phyloP scores from a whole-genome alignment of 2,113 vertebrate genomes.

The Seriola rivoliana region DNA sequence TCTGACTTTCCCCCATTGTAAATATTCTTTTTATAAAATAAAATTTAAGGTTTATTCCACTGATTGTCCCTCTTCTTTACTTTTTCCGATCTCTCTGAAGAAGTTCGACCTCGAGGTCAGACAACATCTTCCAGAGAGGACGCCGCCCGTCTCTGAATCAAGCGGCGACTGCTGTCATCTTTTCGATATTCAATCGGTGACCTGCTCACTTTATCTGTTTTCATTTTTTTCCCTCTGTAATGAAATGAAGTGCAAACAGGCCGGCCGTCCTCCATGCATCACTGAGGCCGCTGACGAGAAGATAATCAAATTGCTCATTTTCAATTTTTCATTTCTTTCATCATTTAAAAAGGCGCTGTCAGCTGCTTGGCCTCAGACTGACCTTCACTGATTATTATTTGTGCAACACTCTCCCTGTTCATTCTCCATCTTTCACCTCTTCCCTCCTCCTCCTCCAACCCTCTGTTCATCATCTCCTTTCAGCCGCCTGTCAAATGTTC shows the following conservation, averaged over 20 bases:
- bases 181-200: conserved; percentile 40
- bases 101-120: conserved; percentile 1
- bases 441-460: conserved; percentile 27
- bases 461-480: conserved; percentile 25
- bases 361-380: conserved; percentile 48
- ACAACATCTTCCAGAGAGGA: conserved; percentile 24
- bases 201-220: conserved; percentile 19
- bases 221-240: conserved; percentile 24
- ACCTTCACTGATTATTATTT: conserved; percentile 59
- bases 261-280: conserved; percentile 47
- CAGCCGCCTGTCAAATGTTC: conserved; percentile 34
- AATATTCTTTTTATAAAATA: too few species aligned
- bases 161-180: conserved; percentile 22
- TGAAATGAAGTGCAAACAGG: conserved; percentile 52
- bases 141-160: neutral
- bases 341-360: conserved; percentile 64
- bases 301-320: conserved; percentile 65
- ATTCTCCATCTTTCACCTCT: conserved; percentile 15
- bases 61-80: too few species aligned
- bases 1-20: too few species aligned
- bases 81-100: neutral
- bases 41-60: too few species aligned
- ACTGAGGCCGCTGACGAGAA: conserved; percentile 30
- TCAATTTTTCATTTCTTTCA: conserved; percentile 66
- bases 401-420: conserved; percentile 39